Conservation (phyloP, 2,797 vertebrate genomes). For the Liparis tanakae region DNA sequence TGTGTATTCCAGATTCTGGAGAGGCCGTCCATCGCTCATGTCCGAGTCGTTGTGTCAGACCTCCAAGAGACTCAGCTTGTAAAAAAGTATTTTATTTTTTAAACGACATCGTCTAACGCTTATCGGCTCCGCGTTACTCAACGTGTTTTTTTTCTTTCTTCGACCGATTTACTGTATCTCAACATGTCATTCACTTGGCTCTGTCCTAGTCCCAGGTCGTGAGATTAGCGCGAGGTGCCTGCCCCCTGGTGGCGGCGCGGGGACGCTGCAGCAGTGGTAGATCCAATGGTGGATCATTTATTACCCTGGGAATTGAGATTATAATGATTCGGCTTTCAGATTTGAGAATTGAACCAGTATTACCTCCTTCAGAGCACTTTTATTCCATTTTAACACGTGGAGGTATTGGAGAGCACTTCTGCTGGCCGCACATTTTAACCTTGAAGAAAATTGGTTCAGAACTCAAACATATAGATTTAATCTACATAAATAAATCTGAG, state of each 20-base stretch:
- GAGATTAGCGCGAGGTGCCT: not conserved
- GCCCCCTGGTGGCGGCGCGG: constrained; percentile 55
- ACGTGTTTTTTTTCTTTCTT: not conserved
- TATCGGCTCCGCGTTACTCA: constrained; percentile 2
- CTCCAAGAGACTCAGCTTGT: constrained; percentile 18
- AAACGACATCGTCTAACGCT: not conserved
- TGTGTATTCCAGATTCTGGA: not conserved
- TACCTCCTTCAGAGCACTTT: constrained; percentile 30
- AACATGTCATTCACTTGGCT: not conserved
- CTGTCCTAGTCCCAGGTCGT: not conserved
- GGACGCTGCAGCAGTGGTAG: constrained; percentile 6
- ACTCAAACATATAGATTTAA: not conserved
- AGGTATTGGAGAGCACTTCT: not conserved
- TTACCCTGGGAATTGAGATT: not conserved
- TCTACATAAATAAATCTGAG: constrained; percentile 8
- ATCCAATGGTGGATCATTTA: not conserved
- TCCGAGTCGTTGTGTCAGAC: constrained; percentile 8
- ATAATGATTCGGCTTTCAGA: not conserved
- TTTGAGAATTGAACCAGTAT: not conserved
- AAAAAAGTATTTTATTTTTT: not conserved
- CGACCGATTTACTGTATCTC: constrained; percentile 10
- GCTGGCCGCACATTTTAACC: not conserved
- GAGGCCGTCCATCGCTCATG: not conserved
- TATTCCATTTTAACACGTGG: not conserved
- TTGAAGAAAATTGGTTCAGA: not conserved